phyloP scores from a whole-genome alignment of 1,140 invertebrate genomes.

The Bombus breviceps region DNA sequence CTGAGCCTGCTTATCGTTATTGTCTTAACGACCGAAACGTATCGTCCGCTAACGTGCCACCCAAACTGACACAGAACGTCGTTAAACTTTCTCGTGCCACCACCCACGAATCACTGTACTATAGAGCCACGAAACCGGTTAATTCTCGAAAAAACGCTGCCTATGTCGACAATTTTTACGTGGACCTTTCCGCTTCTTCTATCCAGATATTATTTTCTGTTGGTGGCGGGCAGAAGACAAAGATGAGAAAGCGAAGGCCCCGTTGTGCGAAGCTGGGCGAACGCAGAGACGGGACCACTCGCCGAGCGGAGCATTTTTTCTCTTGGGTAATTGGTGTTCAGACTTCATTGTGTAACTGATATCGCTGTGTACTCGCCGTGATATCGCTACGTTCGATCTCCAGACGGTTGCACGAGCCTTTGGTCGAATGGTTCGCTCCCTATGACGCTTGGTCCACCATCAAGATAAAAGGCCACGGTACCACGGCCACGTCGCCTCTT shows the following conservation, averaged over 20 bases:
- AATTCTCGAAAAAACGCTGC: slow-evolving; percentile 35
- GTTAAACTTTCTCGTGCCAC: slow-evolving; percentile 6
- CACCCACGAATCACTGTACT: not conserved
- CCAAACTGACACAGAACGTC: not conserved
- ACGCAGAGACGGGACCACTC: slow-evolving; percentile 51
- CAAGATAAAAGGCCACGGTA: slow-evolving; percentile 62
- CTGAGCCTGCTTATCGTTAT: not conserved
- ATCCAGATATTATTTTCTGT: slow-evolving; percentile 34
- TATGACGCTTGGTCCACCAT: slow-evolving; percentile 67
- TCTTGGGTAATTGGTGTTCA: slow-evolving; percentile 72
- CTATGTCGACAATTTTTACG: not conserved
- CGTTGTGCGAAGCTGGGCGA: slow-evolving; percentile 43
- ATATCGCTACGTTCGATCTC: slow-evolving; percentile 70
- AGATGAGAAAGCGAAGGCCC: slow-evolving; percentile 9
- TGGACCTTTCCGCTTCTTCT: not conserved
- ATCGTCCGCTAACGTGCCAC: not conserved
- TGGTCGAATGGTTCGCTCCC: slow-evolving; percentile 62
- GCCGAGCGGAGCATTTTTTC: slow-evolving; percentile 62
- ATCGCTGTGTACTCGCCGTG: slow-evolving; percentile 69
- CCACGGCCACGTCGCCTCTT: slow-evolving; percentile 4
- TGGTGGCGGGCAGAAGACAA: slow-evolving; percentile 21
- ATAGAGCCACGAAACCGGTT: slow-evolving; percentile 9
- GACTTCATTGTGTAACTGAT: slow-evolving; percentile 73
- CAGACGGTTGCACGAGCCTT: slow-evolving; percentile 69
- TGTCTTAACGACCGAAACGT: not conserved